Conservation (phyloP, 2,113 vertebrate genomes). For the Hucho hucho region DNA sequence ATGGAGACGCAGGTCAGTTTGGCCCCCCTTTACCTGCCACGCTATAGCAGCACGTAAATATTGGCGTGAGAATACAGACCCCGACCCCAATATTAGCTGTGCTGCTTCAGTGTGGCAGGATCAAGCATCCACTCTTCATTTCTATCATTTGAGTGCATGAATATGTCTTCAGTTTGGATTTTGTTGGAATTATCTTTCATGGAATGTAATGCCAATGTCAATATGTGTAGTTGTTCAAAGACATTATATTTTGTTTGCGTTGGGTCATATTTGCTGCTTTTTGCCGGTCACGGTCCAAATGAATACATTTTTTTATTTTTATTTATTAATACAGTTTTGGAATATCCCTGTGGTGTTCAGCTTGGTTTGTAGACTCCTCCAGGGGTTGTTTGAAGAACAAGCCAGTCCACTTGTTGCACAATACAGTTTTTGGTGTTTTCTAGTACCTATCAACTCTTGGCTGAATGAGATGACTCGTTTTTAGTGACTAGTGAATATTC, state of each 20-base stretch:
- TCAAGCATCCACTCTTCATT: conserved; percentile 60
- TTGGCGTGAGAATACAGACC: conserved; percentile 85
- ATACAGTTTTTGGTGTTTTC: background rate
- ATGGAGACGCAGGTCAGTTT: background rate
- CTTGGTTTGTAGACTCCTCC: too few species aligned
- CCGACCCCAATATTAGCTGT: conserved; percentile 98
- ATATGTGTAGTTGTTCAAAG: background rate
- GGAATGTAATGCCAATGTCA: background rate
- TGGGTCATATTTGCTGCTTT: background rate
- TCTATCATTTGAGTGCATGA: conserved; percentile 29
- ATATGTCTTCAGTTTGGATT: background rate
- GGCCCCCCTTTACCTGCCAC: conserved; percentile 77
- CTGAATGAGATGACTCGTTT: background rate
- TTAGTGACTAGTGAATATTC: background rate
- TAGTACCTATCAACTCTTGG: background rate
- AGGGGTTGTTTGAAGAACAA: background rate
- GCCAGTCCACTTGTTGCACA: conserved; percentile 36
- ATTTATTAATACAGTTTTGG: conserved; percentile 1
- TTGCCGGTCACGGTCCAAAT: background rate
- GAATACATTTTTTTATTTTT: background rate
- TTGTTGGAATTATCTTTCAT: background rate
- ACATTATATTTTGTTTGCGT: background rate
- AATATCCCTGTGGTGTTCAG: background rate
- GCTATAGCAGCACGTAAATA: conserved; percentile 99
- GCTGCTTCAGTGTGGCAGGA: conserved; percentile 96